Evolutionary conservation across 2,113 vertebrate species (phyloP).

Genomic region (Apteryx owenii): DNA sequence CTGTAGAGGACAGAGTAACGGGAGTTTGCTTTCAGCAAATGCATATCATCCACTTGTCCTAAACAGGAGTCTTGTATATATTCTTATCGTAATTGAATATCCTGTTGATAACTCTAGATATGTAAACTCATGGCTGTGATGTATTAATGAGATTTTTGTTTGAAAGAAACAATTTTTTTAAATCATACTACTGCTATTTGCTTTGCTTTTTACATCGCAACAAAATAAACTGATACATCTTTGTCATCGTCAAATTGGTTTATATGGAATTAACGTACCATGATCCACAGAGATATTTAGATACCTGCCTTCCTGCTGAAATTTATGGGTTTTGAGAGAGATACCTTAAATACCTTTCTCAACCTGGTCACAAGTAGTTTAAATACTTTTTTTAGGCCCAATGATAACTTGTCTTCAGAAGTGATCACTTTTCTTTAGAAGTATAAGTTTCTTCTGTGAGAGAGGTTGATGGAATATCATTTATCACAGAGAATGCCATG

Average conservation of each 20-base stretch:
- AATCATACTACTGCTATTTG: not conserved
- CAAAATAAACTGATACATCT: not conserved
- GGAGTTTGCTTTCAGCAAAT: not conserved
- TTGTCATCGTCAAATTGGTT: not conserved
- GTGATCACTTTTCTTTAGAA: not conserved
- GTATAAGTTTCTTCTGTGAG: not conserved
- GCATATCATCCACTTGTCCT: not conserved
- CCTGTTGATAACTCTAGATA: not conserved
- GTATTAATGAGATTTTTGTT: not conserved
- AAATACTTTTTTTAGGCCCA: not conserved
- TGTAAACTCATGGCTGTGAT: not conserved
- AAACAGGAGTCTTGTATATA: not conserved
- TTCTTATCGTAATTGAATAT: not conserved
- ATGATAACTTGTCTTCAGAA: not conserved
- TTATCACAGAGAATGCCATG: not conserved
- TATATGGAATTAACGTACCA: not conserved
- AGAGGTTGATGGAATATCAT: not conserved
- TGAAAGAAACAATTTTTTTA: not conserved
- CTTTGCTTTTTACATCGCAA: not conserved
- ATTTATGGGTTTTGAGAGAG: not conserved
- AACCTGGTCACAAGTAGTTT: not conserved
- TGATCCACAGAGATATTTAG: not conserved
- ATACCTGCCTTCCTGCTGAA: not conserved
- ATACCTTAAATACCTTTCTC: not conserved
- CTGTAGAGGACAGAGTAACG: not conserved